phyloP scores from a whole-genome alignment of 2,113 vertebrate species.

The Sorex fumeus region DNA sequence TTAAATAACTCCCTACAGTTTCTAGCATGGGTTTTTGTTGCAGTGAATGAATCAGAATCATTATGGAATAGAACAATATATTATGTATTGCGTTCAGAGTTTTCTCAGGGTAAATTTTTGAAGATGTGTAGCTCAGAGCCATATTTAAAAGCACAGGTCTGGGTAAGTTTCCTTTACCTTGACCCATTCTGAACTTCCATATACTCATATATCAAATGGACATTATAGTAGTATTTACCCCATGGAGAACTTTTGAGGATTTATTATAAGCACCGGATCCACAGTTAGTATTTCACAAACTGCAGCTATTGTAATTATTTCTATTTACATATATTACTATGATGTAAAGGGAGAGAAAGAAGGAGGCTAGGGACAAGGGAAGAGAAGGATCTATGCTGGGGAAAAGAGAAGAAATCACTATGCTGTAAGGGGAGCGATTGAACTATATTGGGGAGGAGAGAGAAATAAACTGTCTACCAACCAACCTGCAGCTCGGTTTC shows the following conservation, averaged over 20 bases:
- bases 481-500: too few relatives aligned
- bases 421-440: too few relatives aligned
- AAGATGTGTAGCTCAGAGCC: neutral
- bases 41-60: conserved; percentile 63
- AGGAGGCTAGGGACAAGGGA: too few relatives aligned
- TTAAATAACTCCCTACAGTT: conserved; percentile 39
- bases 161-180: conserved; percentile 18
- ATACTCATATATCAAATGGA: neutral
- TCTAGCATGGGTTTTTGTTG: conserved; percentile 47
- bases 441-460: too few relatives aligned
- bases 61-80: conserved; percentile 61
- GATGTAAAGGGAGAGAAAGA: too few relatives aligned
- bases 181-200: conserved; percentile 24
- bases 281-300: neutral
- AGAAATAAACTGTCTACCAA: too few relatives aligned
- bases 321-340: neutral
- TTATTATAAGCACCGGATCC: neutral
- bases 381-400: too few relatives aligned
- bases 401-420: too few relatives aligned
- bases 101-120: conserved; percentile 17
- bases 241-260: neutral
- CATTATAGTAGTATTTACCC: neutral
- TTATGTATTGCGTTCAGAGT: conserved; percentile 36
- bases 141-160: neutral
- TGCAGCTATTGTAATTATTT: neutral